phyloP scores from a whole-genome alignment of 1,140 invertebrate genomes.

The Megathymus violae region DNA sequence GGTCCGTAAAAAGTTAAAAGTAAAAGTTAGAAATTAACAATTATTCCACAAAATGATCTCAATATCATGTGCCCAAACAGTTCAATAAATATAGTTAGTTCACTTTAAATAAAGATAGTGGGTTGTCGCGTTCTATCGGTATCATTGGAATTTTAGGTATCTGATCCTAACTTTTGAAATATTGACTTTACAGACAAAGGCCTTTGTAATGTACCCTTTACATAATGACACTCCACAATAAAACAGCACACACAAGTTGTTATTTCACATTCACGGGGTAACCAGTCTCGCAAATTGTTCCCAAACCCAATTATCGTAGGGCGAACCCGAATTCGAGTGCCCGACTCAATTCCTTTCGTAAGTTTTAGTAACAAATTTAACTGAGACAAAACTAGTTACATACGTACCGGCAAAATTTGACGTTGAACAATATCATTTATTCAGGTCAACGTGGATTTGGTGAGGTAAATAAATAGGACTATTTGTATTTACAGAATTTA shows the following conservation, averaged over 20 bases:
- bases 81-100: constrained; percentile 20
- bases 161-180: constrained; percentile 15
- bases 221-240: constrained; percentile 37
- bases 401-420: constrained; percentile 45
- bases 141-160: constrained; percentile 18
- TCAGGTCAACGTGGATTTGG: constrained; percentile 1
- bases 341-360: constrained; percentile 48
- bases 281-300: constrained; percentile 58
- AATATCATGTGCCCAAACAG: not conserved
- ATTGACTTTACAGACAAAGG: constrained; percentile 22
- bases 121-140: not conserved
- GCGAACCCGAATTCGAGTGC: constrained; percentile 51
- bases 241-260: constrained; percentile 37
- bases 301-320: constrained; percentile 64
- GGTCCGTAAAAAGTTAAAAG: not conserved
- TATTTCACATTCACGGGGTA: constrained; percentile 41
- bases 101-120: constrained; percentile 14
- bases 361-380: constrained; percentile 62
- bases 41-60: constrained; percentile 1
- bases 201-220: constrained; percentile 25
- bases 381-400: constrained; percentile 57
- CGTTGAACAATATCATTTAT: constrained; percentile 26
- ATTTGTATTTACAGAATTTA: constrained; percentile 7
- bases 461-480: not conserved
- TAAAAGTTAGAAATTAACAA: too few relatives aligned